phyloP scores from a whole-genome alignment of 2,113 vertebrate species.

The Brienomyrus brachyistius region DNA sequence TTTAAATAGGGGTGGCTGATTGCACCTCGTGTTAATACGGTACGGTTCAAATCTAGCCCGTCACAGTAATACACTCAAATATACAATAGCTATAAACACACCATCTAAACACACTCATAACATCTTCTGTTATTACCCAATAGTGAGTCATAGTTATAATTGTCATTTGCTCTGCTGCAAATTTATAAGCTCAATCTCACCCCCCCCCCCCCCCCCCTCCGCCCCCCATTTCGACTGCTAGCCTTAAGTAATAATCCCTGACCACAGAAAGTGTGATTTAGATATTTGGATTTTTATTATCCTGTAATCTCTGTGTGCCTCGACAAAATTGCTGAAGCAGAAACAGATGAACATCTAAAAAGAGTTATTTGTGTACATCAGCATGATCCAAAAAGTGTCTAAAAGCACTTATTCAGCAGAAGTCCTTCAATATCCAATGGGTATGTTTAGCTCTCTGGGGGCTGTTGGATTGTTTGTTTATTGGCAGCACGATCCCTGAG shows the following conservation, averaged over 20 bases:
- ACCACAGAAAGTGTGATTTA: neutral
- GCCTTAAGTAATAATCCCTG: neutral
- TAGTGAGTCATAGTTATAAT: neutral
- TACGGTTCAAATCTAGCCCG: neutral
- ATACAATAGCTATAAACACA: neutral
- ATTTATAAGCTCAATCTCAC: neutral
- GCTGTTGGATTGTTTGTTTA: neutral
- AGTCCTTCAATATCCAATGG: neutral
- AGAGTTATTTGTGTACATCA: neutral
- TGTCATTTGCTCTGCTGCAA: neutral
- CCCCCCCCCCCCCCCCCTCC: neutral
- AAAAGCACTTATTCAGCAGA: neutral
- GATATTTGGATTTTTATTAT: neutral
- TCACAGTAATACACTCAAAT: neutral
- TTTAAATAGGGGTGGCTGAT: no score
- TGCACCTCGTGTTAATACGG: neutral
- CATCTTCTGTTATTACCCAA: neutral
- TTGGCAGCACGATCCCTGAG: neutral
- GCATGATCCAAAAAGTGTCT: neutral
- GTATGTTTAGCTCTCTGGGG: neutral
- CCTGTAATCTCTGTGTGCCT: neutral
- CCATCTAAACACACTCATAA: neutral
- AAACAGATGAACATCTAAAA: neutral
- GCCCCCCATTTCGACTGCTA: neutral
- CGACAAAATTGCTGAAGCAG: neutral